A percentile compares a stretch with the other conserved stretches of the same genome.
Evolutionary conservation across 2,797 vertebrate genomes (phyloP).

Genomic region (Clarias fuscus): DNA sequence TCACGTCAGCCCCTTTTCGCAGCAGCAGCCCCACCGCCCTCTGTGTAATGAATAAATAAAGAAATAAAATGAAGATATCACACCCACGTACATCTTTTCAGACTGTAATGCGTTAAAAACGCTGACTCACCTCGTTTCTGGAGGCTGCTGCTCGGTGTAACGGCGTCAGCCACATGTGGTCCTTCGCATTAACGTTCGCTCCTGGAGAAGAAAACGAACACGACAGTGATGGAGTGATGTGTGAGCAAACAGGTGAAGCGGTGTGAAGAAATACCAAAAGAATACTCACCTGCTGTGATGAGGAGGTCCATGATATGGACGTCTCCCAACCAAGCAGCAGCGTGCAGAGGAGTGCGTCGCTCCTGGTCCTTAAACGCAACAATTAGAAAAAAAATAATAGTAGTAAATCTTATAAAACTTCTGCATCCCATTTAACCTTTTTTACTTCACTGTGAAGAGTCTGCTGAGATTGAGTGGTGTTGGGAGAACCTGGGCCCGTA

Average conservation of each 20-base stretch:
- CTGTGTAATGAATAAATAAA: conserved; percentile 64
- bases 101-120: not conserved
- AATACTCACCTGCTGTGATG: conserved; percentile 86
- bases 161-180: conserved; percentile 95
- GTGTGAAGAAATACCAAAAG: not conserved
- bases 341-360: conserved; percentile 93
- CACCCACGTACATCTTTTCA: not conserved
- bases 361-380: conserved; percentile 86
- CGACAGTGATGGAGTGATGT: not conserved
- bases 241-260: not conserved
- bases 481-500: no score
- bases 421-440: not conserved
- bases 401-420: not conserved
- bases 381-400: conserved; percentile 2
- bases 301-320: conserved; percentile 94
- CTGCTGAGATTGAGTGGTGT: no score
- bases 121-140: conserved; percentile 85
- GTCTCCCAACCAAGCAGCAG: conserved; percentile 97
- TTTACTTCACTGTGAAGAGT: not conserved
- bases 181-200: conserved; percentile 97
- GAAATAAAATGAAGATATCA: not conserved
- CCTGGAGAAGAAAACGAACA: conserved; percentile 67
- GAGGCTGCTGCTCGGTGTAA: conserved; percentile 94
- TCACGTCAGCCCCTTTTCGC: conserved; percentile 91
- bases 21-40: conserved; percentile 93